Conservation (phyloP, 1,140 invertebrate species). For the Sycophila sp. region DNA sequence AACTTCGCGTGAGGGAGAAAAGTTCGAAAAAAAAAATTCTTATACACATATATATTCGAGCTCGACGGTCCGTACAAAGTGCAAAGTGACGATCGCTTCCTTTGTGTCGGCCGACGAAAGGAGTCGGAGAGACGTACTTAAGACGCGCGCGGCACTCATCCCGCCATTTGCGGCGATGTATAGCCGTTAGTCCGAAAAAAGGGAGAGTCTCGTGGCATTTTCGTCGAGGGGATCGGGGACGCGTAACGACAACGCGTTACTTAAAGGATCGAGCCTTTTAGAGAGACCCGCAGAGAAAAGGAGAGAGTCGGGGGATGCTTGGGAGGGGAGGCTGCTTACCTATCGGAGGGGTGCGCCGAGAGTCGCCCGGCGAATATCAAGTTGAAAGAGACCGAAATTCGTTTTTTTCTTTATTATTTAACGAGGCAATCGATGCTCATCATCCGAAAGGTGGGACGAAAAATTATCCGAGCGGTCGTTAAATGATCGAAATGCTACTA, state of each 20-base stretch:
- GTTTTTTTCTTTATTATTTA: slow-evolving; percentile 6
- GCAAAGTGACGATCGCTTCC: slow-evolving; percentile 14
- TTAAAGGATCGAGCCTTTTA: slow-evolving; percentile 19
- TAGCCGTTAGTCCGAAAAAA: not conserved
- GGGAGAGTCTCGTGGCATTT: not conserved
- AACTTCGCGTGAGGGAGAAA: not conserved
- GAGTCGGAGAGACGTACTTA: not conserved
- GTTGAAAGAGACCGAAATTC: not conserved
- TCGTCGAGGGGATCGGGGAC: not conserved
- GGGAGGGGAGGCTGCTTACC: not conserved
- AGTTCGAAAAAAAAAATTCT: slow-evolving; percentile 7
- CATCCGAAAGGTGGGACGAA: not conserved
- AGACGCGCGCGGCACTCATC: not conserved
- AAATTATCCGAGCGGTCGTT: not conserved
- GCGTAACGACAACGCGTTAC: slow-evolving; percentile 22
- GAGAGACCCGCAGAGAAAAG: not conserved
- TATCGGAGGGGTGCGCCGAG: not conserved
- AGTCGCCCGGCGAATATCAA: not conserved
- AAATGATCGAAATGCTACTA: not conserved
- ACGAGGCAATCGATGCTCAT: not conserved
- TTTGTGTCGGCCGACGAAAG: not conserved
- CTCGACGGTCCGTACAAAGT: not conserved
- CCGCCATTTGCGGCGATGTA: not conserved
- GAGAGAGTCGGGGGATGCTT: not conserved
- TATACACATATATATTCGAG: no score